Evolutionary conservation across 2,113 vertebrate genomes (phyloP), one percentile per base, ranked within the genome.

Genomic region (Calidris pygmaea): DNA sequence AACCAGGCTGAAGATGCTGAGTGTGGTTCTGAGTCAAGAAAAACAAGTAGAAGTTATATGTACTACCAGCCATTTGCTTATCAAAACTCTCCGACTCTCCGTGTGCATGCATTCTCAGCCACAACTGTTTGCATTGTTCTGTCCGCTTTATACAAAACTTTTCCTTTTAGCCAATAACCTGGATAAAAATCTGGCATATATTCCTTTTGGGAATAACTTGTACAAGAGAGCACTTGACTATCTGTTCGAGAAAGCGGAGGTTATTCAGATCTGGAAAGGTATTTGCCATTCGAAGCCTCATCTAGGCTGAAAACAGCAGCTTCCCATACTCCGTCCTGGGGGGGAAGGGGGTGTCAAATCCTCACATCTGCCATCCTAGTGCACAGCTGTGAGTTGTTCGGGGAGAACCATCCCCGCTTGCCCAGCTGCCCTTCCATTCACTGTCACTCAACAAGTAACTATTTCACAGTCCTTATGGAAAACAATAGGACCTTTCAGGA

Each of bases 401-500:
- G 85, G 62, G 90, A 96, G 87, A 94, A 63, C 89, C 94, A 82
- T 47, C 96, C 78, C 87, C 89, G 50, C 91, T 53, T 34, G 68
- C 93, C 96, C 97, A 98, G 97, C 97, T 98, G 97, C 97, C 97
- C 96, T 74, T 86, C 93, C 92, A 89, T 88, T 98, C 97, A 95
- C 89, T 95, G 95, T 89, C 97, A 97, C 94, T 97, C 97, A 81
- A 78, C 95, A 95, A 96, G 93, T 11, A 94, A 89, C 93, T 93
- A 95, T 97, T 98, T 97, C 94, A 97, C 97, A 97, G 94, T 35
- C 96, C 80, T 90, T 7, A 23, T 65, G 66, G 95, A 22, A 85
- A 92, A 98, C 97, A 98, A 98, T 97, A 41, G 88, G 68, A 95
- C 67, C 96, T 98, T 98, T 98, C 97, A 97, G 96, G 94, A 80